Evolutionary conservation across 1,140 invertebrate genomes (phyloP), one percentile per base, ranked within the genome.

Genomic region (Hyphantria cunea): DNA sequence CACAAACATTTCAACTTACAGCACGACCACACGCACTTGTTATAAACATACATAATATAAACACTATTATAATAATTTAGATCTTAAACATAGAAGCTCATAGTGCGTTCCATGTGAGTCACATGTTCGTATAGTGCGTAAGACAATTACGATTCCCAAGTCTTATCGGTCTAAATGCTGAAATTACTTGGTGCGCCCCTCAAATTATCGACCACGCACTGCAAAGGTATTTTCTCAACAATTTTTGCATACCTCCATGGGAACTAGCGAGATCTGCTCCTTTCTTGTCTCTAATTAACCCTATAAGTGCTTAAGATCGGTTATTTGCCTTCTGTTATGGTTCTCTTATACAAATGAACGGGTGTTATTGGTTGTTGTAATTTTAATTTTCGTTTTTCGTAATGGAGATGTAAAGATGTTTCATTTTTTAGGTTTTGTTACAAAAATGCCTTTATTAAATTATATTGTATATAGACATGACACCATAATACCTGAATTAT

Each of bases 231-330:
- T 80, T 78, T 83, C 79, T 79, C 80, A 83, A 85, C 81, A 86
- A 86, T 86, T 86, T 86, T 79, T 86, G 81, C 83, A 84, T 86
- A 80, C 83, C 83, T 54, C 66, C 78, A 64, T 86, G 83, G 76
- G 83, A 86, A 86, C 80, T 83, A 80, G 64, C 63, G 66, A 76
- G 69, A 65, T 63, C 41, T 59, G 71, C 47, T 58, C 45, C 51
- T 51, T 71, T 66, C 64, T 62, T 72, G 58, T 55, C 63, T 14
- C 62, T 82, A 82, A 79, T 82, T 82, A 74, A 66, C 62, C 65
- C 56, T 68, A 70, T 74, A 70, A 48, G 62, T 70, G 65, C 65
- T 58, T 31, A 11, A 59, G 66, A 68, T 72, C 63, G 55, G 69
- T 74, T 73, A 77, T 73, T 65, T 72, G 74, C 68, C 66, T 70